Conservation (phyloP, 2,797 vertebrate species). For the Enteromius anoplus region DNA sequence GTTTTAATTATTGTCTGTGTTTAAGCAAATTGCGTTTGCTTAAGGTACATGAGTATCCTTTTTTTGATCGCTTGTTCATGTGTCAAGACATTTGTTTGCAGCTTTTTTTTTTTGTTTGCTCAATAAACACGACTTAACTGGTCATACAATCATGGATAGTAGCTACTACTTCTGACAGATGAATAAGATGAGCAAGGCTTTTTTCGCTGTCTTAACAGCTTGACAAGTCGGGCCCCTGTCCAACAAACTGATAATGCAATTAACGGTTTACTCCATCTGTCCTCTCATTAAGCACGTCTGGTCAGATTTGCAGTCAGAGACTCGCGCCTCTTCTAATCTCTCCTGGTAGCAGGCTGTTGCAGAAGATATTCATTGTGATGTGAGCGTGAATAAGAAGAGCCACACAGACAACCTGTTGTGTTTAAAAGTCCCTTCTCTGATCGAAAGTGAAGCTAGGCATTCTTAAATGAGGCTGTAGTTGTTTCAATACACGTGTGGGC, state of each 20-base stretch:
- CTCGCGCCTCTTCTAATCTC: constrained; percentile 26
- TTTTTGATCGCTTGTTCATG: neutral
- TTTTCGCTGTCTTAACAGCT: constrained; percentile 33
- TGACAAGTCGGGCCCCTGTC: constrained; percentile 20
- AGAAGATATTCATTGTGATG: constrained; percentile 17
- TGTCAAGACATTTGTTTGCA: neutral
- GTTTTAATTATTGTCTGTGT: neutral
- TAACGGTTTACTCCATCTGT: constrained; percentile 47
- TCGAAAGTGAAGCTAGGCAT: constrained; percentile 31
- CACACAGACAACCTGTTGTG: constrained; percentile 34
- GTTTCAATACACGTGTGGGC: constrained; percentile 39
- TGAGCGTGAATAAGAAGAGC: constrained; percentile 36
- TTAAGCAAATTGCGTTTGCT: neutral
- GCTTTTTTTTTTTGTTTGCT: neutral
- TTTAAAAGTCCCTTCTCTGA: constrained; percentile 47
- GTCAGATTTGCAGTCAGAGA: constrained; percentile 27
- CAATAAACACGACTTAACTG: neutral
- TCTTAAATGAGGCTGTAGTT: constrained; percentile 39
- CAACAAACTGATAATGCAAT: constrained; percentile 48
- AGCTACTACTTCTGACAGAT: constrained; percentile 24
- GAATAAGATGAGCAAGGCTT: constrained; percentile 16
- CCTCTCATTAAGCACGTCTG: constrained; percentile 41
- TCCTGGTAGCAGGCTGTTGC: constrained; percentile 33
- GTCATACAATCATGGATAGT: neutral
- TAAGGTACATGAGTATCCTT: neutral